Evolutionary conservation across 2,113 vertebrate species (phyloP).

Genomic region (Saguinus imperator): DNA sequence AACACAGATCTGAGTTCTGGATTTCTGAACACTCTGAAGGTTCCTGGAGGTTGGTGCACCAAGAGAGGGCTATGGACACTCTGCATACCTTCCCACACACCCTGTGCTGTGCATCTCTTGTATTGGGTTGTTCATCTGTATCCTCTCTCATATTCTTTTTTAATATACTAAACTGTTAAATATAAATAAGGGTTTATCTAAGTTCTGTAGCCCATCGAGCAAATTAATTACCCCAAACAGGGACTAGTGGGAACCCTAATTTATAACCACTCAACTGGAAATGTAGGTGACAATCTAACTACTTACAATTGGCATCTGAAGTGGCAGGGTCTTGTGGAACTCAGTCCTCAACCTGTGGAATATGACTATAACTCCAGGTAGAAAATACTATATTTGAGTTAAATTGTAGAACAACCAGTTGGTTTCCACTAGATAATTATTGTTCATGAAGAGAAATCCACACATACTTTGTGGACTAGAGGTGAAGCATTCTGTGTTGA

Average conservation of each 20-base stretch:
- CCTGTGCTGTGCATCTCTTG: background rate
- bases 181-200: background rate
- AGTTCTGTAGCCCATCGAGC: background rate
- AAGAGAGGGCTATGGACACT: too few species aligned
- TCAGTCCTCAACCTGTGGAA: background rate
- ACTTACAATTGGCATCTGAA: background rate
- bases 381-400: background rate
- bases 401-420: background rate
- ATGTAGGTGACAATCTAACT: background rate
- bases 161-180: background rate
- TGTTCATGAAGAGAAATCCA: background rate
- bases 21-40: background rate
- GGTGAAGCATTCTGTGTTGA: background rate
- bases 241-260: background rate
- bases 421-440: background rate
- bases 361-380: background rate
- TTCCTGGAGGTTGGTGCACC: background rate
- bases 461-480: background rate
- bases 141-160: background rate
- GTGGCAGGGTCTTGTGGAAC: background rate
- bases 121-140: background rate
- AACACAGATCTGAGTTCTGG: background rate
- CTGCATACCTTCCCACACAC: background rate
- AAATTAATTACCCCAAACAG: background rate
- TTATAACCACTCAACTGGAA: background rate